A percentile compares a stretch with the other conserved stretches of the same genome.
phyloP scores from a whole-genome alignment of 1,140 invertebrate species.

The Oedothorax gibbosus region DNA sequence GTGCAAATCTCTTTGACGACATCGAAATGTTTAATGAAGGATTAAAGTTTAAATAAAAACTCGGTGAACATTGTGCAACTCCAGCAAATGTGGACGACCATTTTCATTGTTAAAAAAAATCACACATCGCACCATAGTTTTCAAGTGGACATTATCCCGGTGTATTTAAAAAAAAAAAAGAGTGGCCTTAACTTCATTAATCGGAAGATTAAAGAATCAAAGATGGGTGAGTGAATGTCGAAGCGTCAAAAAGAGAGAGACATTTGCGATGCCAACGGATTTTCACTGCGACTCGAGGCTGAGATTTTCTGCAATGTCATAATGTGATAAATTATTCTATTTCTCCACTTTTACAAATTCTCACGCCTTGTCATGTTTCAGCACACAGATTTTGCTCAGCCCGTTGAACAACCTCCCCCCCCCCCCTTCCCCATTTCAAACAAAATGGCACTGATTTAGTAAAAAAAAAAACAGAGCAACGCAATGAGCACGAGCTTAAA shows the following conservation, averaged over 20 bases:
- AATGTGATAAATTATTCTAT: slow-evolving; percentile 58
- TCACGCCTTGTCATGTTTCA: slow-evolving; percentile 58
- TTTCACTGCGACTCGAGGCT: slow-evolving; percentile 28
- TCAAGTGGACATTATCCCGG: slow-evolving; percentile 53
- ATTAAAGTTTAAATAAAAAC: background rate
- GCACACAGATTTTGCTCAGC: slow-evolving; percentile 57
- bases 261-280: background rate
- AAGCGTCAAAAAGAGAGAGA: background rate
- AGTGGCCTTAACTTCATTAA: slow-evolving; percentile 55
- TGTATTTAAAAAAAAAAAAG: slow-evolving; percentile 43
- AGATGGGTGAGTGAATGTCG: slow-evolving; percentile 13
- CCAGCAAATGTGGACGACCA: slow-evolving; percentile 16
- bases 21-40: background rate
- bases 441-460: slow-evolving; percentile 42
- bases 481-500: slow-evolving; percentile 59
- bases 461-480: slow-evolving; percentile 40
- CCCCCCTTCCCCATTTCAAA: slow-evolving; percentile 9
- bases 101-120: slow-evolving; percentile 53
- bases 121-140: slow-evolving; percentile 56
- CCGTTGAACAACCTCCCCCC: slow-evolving; percentile 31
- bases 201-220: slow-evolving; percentile 14
- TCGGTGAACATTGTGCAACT: slow-evolving; percentile 25
- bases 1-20: slow-evolving; percentile 7
- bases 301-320: slow-evolving; percentile 56
- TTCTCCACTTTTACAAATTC: slow-evolving; percentile 54